Conservation (phyloP, 2,888 invertebrate species). For the Dolichopus griseipennis region DNA sequence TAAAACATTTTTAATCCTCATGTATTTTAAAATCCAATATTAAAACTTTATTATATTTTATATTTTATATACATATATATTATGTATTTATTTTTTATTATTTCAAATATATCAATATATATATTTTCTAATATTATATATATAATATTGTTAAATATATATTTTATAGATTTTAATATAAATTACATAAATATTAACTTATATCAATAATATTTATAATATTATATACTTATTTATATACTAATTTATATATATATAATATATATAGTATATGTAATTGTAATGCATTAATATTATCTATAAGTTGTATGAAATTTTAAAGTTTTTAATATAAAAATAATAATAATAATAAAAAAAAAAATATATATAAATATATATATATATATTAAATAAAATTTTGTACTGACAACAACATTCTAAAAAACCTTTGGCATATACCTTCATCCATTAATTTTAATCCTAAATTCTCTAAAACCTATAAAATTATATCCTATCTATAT, state of each 20-base stretch:
- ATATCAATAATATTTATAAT: background rate
- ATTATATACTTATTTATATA: background rate
- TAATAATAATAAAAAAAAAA: too few species aligned
- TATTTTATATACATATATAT: background rate
- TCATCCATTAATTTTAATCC: slow-evolving; percentile 6
- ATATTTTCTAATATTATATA: too few species aligned
- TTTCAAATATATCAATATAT: too few species aligned
- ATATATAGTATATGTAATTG: background rate
- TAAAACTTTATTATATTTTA: background rate
- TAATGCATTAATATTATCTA: too few species aligned
- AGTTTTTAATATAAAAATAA: too few species aligned
- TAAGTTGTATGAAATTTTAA: too few species aligned
- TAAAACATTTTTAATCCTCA: slow-evolving; percentile 1
- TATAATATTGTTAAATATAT: background rate
- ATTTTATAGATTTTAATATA: background rate
- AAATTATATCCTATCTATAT: slow-evolving; percentile 1
- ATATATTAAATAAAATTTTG: too few species aligned
- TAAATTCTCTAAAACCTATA: slow-evolving; percentile 2
- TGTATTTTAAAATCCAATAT: slow-evolving; percentile 6
- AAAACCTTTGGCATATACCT: slow-evolving; percentile 6
- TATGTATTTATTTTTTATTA: too few species aligned
- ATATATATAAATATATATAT: too few species aligned
- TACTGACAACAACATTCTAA: background rate
- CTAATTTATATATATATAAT: background rate
- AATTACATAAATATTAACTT: too few species aligned